A percentile compares a stretch with the other conserved stretches of the same genome.
Evolutionary conservation across 1,140 invertebrate species (phyloP).

Genomic region (Chlorops oryzae): DNA sequence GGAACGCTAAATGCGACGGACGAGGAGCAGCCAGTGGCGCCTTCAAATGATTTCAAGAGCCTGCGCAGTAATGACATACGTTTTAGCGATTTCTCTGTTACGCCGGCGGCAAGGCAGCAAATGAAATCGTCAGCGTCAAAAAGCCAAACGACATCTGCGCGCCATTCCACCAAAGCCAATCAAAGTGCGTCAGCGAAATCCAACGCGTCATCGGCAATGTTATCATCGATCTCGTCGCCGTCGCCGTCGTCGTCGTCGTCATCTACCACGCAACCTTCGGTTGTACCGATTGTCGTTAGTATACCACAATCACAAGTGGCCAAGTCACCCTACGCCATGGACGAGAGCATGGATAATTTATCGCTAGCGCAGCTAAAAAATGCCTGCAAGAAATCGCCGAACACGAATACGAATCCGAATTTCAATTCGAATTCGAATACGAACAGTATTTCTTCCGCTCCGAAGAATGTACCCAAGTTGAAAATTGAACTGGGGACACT

Average conservation of each 20-base stretch:
- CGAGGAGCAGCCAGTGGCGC: no score
- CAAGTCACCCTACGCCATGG: constrained; percentile 20
- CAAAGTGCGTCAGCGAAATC: neutral
- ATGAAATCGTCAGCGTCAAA: neutral
- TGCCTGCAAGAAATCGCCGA: constrained; percentile 31
- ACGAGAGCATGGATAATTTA: constrained; percentile 31
- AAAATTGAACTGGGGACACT: constrained; percentile 42
- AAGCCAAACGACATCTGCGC: constrained; percentile 15
- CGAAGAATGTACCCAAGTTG: constrained; percentile 31
- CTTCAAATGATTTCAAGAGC: constrained; percentile 44
- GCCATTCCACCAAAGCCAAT: neutral
- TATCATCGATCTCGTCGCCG: no score
- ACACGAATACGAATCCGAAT: neutral
- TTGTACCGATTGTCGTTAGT: constrained; percentile 42
- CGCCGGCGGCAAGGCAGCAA: neutral
- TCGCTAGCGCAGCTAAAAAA: constrained; percentile 30
- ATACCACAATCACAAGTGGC: constrained; percentile 38
- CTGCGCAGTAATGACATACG: constrained; percentile 43
- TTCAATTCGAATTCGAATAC: neutral
- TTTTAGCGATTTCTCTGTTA: constrained; percentile 30
- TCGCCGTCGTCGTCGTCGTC: no score
- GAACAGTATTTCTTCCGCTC: neutral
- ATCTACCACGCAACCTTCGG: no score
- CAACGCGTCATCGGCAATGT: no score
- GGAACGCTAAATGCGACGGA: no score